Evolutionary conservation across 2,888 invertebrate genomes (phyloP).

Genomic region (Pediacus dermestoides): DNA sequence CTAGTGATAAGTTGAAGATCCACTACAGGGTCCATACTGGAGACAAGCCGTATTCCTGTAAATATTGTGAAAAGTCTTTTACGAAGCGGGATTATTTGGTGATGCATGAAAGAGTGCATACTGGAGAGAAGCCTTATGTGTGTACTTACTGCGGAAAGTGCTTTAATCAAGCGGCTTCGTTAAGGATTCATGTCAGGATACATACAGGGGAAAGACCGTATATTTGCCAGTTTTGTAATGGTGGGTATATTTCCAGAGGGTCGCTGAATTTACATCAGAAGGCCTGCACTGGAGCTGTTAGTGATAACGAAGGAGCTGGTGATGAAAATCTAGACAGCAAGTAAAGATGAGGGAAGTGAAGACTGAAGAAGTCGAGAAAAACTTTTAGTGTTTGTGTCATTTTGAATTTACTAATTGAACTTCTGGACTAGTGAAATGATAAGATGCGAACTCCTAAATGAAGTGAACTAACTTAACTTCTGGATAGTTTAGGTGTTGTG

Average conservation of each 20-base stretch:
- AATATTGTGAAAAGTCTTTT: constrained; percentile 39
- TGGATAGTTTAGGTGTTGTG: no score
- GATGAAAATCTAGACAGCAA: no score
- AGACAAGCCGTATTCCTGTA: constrained; percentile 39
- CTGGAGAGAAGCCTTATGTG: constrained; percentile 43
- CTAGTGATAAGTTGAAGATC: constrained; percentile 35
- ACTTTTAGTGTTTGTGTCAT: no score
- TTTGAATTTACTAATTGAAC: no score
- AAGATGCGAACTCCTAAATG: no score
- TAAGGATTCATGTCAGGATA: constrained; percentile 39
- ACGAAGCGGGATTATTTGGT: constrained; percentile 40
- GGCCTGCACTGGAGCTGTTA: constrained; percentile 34
- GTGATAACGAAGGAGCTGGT: no score
- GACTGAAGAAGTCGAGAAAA: no score
- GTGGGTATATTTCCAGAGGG: constrained; percentile 37
- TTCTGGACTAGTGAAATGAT: no score
- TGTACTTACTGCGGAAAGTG: constrained; percentile 45
- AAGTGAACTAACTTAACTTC: no score
- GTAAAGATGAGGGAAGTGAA: no score
- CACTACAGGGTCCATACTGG: constrained; percentile 38
- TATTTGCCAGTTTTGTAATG: constrained; percentile 38
- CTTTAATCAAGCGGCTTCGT: constrained; percentile 40
- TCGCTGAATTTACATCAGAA: constrained; percentile 38
- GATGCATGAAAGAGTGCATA: constrained; percentile 45
- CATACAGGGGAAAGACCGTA: constrained; percentile 43